Conservation (phyloP, 37 sponge, comb jelly and placozoan species). For the Hormiphora californensis region DNA sequence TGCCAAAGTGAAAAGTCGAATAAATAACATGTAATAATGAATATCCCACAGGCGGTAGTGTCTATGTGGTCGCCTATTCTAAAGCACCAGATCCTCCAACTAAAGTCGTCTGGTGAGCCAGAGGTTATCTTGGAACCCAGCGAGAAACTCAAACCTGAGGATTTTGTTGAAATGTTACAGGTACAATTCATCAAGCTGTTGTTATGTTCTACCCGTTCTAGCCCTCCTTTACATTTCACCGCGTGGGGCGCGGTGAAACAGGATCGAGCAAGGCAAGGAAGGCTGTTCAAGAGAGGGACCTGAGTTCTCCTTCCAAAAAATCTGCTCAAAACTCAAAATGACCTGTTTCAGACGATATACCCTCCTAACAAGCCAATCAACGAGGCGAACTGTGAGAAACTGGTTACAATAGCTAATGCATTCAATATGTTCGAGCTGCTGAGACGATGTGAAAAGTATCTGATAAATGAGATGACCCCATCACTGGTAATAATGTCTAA, state of each 20-base stretch:
- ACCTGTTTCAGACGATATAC: constrained; percentile 52
- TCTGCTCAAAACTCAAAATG: too few relatives aligned
- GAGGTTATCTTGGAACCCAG: not conserved
- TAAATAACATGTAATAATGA: too few relatives aligned
- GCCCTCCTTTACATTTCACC: too few relatives aligned
- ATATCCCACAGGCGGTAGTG: not conserved
- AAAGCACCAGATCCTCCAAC: not conserved
- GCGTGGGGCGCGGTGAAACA: too few relatives aligned
- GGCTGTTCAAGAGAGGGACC: too few relatives aligned
- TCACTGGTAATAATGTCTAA: not conserved
- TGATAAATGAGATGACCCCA: constrained; percentile 7
- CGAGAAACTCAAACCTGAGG: not conserved
- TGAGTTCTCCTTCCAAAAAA: too few relatives aligned
- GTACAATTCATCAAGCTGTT: too few relatives aligned
- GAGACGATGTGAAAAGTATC: not conserved
- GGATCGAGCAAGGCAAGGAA: too few relatives aligned
- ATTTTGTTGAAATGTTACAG: not conserved
- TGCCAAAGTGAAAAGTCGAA: too few relatives aligned
- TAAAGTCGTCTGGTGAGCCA: not conserved
- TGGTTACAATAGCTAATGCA: not conserved
- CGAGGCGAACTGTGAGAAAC: not conserved
- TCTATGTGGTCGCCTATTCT: constrained; percentile 30
- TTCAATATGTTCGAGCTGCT: constrained; percentile 10
- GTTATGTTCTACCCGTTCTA: too few relatives aligned
- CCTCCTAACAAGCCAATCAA: constrained; percentile 19